Evolutionary conservation across 2,888 invertebrate genomes (phyloP), one percentile per base, ranked within the genome.

Genomic region (Colletes collaris): DNA sequence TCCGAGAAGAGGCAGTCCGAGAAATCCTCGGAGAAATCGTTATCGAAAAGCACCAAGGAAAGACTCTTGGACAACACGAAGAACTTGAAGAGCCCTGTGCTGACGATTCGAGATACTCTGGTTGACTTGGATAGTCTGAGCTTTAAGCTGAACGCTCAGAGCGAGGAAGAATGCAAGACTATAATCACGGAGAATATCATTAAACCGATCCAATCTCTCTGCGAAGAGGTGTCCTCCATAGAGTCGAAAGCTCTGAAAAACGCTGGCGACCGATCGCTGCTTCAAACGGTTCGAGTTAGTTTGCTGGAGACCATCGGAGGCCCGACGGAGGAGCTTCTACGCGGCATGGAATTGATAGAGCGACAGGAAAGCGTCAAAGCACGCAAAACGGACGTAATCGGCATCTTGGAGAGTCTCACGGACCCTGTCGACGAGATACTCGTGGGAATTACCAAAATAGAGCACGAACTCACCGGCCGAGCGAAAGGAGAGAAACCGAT

Each of bases 371-470:
- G 68, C 35, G 76, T 80, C 3, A 86, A 83, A 4, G 85, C 76
- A 13, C 67, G 82, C 0, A 89, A 89, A 78, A 86, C 88, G 0
- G 91, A 91, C 76, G 60, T 90, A 6, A 82, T 90, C 4, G 86
- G 90, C 3, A 91, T 93, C 37, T 65, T 93, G 27, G 93, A 93
- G 75, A 92, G 93, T 0, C 82, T 93, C 59, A 90, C 93, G 0
- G 93, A 93, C 73, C 93, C 96, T 0, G 92, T 96, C 0, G 92
- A 92, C 74, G 92, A 92, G 66, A 92, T 92, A 63, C 60, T 92
- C 1, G 84, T 85, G 72, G 91, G 91, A n/a, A 64, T 92, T 35
- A 88, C 91, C 7, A 91, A 87, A 78, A 88, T 92, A 16, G 88
- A 92, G 59, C 86, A 89, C 64, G 92, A 91, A 37, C 79, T 92